phyloP scores from a whole-genome alignment of 2,888 invertebrate species.

The Brachyptera risi region DNA sequence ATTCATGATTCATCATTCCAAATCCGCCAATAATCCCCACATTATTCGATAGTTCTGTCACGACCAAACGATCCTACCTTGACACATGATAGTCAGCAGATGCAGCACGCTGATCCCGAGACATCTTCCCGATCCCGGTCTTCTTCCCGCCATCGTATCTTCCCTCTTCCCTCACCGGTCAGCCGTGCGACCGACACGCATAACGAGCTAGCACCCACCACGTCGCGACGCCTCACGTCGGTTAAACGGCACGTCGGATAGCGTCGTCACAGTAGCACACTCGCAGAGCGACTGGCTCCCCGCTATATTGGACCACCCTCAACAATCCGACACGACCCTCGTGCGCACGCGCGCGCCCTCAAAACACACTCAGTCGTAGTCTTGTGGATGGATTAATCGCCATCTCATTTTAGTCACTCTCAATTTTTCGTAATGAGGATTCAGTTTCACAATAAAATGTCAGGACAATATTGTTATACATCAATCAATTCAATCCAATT shows the following conservation, averaged over 20 bases:
- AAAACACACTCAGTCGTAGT: too few relatives aligned
- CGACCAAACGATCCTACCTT: conserved; percentile 39
- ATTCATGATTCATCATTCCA: too few relatives aligned
- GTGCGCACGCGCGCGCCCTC: not conserved
- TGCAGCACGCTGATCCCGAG: conserved; percentile 45
- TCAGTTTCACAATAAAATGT: too few relatives aligned
- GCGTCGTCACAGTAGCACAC: not conserved
- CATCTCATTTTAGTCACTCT: too few relatives aligned
- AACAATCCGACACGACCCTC: not conserved
- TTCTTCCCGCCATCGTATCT: conserved; percentile 7
- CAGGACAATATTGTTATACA: too few relatives aligned
- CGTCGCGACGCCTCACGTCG: not conserved
- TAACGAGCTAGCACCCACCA: not conserved
- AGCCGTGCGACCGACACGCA: not conserved
- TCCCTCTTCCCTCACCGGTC: not conserved
- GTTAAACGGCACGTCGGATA: not conserved
- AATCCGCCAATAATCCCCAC: too few relatives aligned
- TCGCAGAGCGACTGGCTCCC: not conserved
- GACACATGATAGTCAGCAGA: conserved; percentile 46
- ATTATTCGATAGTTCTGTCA: too few relatives aligned
- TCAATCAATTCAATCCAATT: too few relatives aligned
- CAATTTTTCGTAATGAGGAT: too few relatives aligned
- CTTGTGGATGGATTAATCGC: too few relatives aligned
- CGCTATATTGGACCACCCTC: not conserved
- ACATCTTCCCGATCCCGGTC: conserved; percentile 39